Evolutionary conservation across 1,140 invertebrate genomes (phyloP), one percentile per base, ranked within the genome.

Genomic region (Pogonomyrmex californicus): DNA sequence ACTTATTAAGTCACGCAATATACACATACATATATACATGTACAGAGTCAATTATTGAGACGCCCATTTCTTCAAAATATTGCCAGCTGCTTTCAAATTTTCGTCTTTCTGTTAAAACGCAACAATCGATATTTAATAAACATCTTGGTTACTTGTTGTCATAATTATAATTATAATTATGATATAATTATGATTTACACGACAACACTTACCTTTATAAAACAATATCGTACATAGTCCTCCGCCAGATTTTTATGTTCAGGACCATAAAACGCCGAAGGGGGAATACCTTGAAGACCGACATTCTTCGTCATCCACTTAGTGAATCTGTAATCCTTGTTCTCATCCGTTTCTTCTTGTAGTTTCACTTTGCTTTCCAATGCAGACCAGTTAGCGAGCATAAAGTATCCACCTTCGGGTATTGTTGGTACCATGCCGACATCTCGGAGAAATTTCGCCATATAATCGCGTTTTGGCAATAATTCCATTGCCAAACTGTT

Each of bases 331-430:
- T 99, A 99, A 95, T 99, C 99, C 88, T 97, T 97, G 88, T 97
- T 96, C 89, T 96, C 94, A 91, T 98, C 98, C 0, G 90, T 95
- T 94, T 98, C 98, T 12, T 96, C 94, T 2, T 95, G 95, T 4
- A 98, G 93, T 92, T 97, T 96, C 0, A 97, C 95, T 91, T 97
- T 96, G 41, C 95, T 94, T 49, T 95, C 96, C 87, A 99, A 95
- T 6, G 96, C 95, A n/a, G 96, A 97, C 97, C 98, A 99, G 94
- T 99, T 98, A 2, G 98, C 98, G 12, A 99, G 93, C 96, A 99
- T 98, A 94, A 99, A 99, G 94, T 99, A 99, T 0, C 99, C 99
- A 17, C 98, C 99, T 87, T 99, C 98, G 0, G 99, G 99, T 65
- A 99, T 96, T 1, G 98, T 98, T 0, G 99, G 99, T 23, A 96